Evolutionary conservation across 2,888 invertebrate species (phyloP), one percentile per base, ranked within the genome.

Genomic region (Drosophila gaucha): DNA sequence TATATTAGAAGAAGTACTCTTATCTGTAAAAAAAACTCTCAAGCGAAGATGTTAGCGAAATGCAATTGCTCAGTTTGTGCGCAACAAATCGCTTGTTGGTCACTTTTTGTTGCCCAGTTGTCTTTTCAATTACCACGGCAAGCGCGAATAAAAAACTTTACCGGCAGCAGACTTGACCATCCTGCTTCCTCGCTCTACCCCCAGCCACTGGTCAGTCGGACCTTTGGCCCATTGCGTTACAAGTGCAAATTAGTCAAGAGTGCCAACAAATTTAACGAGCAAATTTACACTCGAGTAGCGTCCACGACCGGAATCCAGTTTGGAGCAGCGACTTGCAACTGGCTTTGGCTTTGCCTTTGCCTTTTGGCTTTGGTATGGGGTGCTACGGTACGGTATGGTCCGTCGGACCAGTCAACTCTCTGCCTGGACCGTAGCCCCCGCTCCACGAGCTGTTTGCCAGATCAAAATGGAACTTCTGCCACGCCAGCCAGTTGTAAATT

Each of bases 261-360:
- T 84, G 88, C 80, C 87, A 88, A 83, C 89, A 86, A 83, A 83
- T 88, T 83, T 83, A 88, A 83, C 83, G 87, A 83, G 83, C 89
- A 83, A 83, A 83, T 83, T 83, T 88, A 84, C 83, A 83, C 88
- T 86, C 87, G 66, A 76, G 67, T 70, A 78, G 75, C 73, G 76
- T 76, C 71, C 73, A 75, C 70, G 44, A 74, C 67, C 50, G 74
- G 57, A 74, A 67, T 57, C 44, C 49, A 57, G 43, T 69, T 72
- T 62, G 63, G 31, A 44, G 54, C 44, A 31, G 58, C 67, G 50
- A 72, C 66, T 68, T 70, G 44, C 30, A 26, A 12, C 51, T 39
- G 51, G 51, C 16, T 41, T 26, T 41, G 22, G n/a, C 22, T 6
- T 3, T 39, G 39, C n/a, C 38, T 1, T 24, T 41, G 24, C 14